Base-by-base conservation (phyloP, 2,113 vertebrate species). In the Aphelocoma coerulescens region DNA sequence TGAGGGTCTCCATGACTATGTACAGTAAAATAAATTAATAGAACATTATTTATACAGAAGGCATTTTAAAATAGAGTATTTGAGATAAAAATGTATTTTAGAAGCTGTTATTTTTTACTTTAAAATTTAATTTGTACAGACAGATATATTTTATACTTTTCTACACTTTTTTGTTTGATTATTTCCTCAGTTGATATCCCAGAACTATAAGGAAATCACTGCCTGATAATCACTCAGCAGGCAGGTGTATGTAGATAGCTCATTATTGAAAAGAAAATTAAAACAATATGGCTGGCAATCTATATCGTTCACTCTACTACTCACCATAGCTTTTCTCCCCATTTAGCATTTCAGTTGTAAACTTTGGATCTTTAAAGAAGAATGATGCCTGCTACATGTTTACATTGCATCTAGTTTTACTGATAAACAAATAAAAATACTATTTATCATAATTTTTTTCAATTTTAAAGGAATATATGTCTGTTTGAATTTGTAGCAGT, bases 1-100 rank as follows among this genome's bases (percentile, higher is more conserved):
- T 99, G 76, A 99, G 98, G 35, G 35, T 37, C 88, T 99, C 99
- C 99, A 99, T 99, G 72, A 99, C 98, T 32, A 99, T 98, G 86
- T 99, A 99, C 52, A 99, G 94, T 18, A 41, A 24, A 86, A 85
- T 13, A 71, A 73, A 91, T 39, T n/a, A 85, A 17, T 26, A 61
- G 19, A 68, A 86, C 6, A 91, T 35, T 85, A 88, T 76, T 58
- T 87, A 63, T 39, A 71, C 4, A 80, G 41, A 85, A 71, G 32
- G 4, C 20, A 67, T 69, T 51, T 78, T 20, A 65, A 43, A 65
- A 81, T 13, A 43, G 14, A 77, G 13, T 55, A 88, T 51, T 33
- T 82, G 46, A 44, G 7, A 28, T 39, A 11, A 88, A 91, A 88
- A 57, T 24, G 5, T 19, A 41, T 62, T 90, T 89, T 49, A 6